phyloP scores from a whole-genome alignment of 2,888 invertebrate genomes.

The Himalopsyche tibetana region DNA sequence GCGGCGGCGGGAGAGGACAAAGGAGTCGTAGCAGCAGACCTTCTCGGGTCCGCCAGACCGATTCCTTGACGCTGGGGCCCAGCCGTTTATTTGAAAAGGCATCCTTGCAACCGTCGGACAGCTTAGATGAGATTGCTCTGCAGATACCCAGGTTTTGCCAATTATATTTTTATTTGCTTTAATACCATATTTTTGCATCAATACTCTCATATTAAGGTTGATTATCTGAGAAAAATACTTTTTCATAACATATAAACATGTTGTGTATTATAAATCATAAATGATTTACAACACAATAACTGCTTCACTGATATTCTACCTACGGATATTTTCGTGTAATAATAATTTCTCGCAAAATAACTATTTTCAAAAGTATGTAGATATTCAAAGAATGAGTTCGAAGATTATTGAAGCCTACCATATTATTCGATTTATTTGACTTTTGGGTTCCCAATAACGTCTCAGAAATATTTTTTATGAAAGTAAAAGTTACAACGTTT shows the following conservation, averaged over 20 bases:
- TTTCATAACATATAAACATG: neutral
- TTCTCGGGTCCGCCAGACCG: slow-evolving; percentile 67
- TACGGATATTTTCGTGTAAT: too few relatives aligned
- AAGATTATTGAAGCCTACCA: too few relatives aligned
- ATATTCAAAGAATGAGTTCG: too few relatives aligned
- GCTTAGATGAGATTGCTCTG: slow-evolving; percentile 93
- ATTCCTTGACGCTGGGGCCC: slow-evolving; percentile 83
- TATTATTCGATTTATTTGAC: too few relatives aligned
- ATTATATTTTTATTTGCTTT: slow-evolving; percentile 65
- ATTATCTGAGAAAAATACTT: neutral
- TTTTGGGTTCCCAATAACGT: too few relatives aligned
- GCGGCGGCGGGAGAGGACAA: slow-evolving; percentile 66
- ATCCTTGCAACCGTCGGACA: slow-evolving; percentile 90
- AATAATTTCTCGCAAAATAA: too few relatives aligned
- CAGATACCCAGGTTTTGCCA: slow-evolving; percentile 90
- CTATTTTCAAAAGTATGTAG: too few relatives aligned
- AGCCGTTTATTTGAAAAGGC: slow-evolving; percentile 90
- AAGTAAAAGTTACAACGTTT: too few relatives aligned
- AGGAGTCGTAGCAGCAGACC: neutral
- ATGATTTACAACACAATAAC: too few relatives aligned
- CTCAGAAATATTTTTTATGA: too few relatives aligned
- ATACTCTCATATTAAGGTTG: neutral
- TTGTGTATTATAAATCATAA: too few relatives aligned
- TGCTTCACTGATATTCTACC: too few relatives aligned
- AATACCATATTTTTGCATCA: slow-evolving; percentile 23